Conservation (phyloP, 2,113 vertebrate species). For the Corythoichthys haematopterus region DNA sequence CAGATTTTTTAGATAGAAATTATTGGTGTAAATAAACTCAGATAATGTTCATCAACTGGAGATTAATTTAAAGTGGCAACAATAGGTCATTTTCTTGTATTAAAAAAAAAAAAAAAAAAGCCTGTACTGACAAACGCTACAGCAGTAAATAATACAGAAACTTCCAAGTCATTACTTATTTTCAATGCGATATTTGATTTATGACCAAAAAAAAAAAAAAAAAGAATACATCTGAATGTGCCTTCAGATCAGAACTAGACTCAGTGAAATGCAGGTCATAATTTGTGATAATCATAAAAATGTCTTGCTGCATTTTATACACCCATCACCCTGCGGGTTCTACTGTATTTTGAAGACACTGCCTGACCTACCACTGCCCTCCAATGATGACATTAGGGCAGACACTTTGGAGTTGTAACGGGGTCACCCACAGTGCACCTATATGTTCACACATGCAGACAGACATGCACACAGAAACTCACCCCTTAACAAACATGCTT, state of each 20-base stretch:
- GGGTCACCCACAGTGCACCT: slow-evolving; percentile 76
- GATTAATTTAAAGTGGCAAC: too few relatives aligned
- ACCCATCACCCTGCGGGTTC: slow-evolving; percentile 30
- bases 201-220: background rate
- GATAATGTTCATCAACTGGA: too few relatives aligned
- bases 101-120: too few relatives aligned
- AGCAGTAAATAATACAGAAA: background rate
- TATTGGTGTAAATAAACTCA: too few relatives aligned
- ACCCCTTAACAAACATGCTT: slow-evolving; percentile 26
- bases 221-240: background rate
- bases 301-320: slow-evolving; percentile 9
- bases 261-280: slow-evolving; percentile 40
- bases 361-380: slow-evolving; percentile 77
- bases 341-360: slow-evolving; percentile 25
- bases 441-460: slow-evolving; percentile 34
- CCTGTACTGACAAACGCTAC: background rate
- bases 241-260: slow-evolving; percentile 24
- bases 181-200: background rate
- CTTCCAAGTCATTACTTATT: background rate
- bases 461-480: slow-evolving; percentile 27
- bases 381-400: slow-evolving; percentile 88
- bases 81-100: too few relatives aligned
- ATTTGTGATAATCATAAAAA: slow-evolving; percentile 46
- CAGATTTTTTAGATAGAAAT: too few relatives aligned
- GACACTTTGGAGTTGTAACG: slow-evolving; percentile 79